Base-by-base conservation (phyloP, 2,888 invertebrate species). In the Leptothorax acervorum region DNA sequence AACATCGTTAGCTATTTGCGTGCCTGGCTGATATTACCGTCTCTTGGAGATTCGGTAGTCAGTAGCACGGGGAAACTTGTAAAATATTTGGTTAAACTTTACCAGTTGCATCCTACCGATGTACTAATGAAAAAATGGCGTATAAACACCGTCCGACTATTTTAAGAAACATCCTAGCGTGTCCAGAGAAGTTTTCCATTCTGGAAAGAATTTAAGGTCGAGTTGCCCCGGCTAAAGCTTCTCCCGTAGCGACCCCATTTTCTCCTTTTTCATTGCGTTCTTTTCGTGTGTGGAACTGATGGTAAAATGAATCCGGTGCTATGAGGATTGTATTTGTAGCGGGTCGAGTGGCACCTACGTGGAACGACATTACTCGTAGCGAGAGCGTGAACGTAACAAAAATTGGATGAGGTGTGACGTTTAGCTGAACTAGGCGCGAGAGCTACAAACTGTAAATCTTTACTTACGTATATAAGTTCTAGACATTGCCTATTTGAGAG, bases 291-390 rank as follows among this genome's bases (percentile, higher is more conserved):
- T 18, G 79, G 60, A 73, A 74, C 39, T 39, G 48, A n/a, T 31
- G 78, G 57, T 57, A 71, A 81, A 81, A 81, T 75, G 75, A 81
- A 39, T 57, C 35, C 74, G 31, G 35, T 48, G 35, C 79, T 60
- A 48, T 81, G 57, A 48, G 48, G 55, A 79, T 35, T 81, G 60
- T 75, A 60, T 74, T 73, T 57, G 73, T 39, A 60, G 9, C 55
- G 42, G 71, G n/a, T 42, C 71, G 76, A 70, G 71, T 71, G 53
- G 76, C n/a, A 70, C n/a, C 78, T 55, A 55, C 31, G 31, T 15
- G 79, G 60, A 74, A 74, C 55, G 71, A 78, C 71, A 12, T 78
- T 78, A 70, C 42, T 45, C 15, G 45, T n/a, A 35, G 15, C 57
- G 74, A 48, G n/a, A 39, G 23, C 45, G 78, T n/a, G 55, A 68